phyloP scores from a whole-genome alignment of 2,113 vertebrate species.

The Megalops atlanticus region DNA sequence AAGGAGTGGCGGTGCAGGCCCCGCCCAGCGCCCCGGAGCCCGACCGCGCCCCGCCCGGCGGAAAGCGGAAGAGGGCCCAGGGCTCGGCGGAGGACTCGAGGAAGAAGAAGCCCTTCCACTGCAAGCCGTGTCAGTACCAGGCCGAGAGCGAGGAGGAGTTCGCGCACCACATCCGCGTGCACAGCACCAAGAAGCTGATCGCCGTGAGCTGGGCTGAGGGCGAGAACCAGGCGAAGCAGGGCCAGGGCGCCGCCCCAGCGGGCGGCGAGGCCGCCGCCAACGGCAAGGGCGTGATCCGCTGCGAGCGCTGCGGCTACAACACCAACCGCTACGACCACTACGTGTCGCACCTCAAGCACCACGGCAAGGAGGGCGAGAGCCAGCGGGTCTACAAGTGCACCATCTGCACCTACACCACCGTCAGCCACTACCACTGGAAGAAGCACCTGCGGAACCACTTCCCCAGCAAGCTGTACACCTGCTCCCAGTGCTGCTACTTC shows the following conservation, averaged over 20 bases:
- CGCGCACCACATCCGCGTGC: constrained; percentile 85
- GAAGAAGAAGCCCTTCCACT: constrained; percentile 91
- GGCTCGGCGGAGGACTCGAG: constrained; percentile 68
- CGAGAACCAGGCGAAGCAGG: constrained; percentile 53
- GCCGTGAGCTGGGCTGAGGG: constrained; percentile 84
- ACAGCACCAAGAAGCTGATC: constrained; percentile 87
- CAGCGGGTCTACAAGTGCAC: constrained; percentile 94
- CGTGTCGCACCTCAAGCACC: constrained; percentile 93
- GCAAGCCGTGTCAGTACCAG: constrained; percentile 92
- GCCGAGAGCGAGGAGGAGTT: constrained; percentile 88
- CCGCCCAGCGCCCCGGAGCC: not conserved
- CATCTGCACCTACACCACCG: constrained; percentile 92
- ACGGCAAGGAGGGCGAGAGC: constrained; percentile 84
- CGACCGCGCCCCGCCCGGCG: not conserved
- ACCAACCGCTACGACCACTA: constrained; percentile 98
- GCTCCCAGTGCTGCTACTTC: constrained; percentile 94
- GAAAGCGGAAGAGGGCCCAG: constrained; percentile 55
- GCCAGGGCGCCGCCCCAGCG: constrained; percentile 41
- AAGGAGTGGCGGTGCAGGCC: not conserved
- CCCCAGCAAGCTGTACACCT: constrained; percentile 95
- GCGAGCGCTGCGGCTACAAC: constrained; percentile 96
- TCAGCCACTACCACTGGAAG: constrained; percentile 98
- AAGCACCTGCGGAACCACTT: constrained; percentile 98
- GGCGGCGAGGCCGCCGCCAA: constrained; percentile 72
- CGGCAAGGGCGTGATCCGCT: constrained; percentile 89